Conservation (phyloP, 2,888 invertebrate genomes). For the Rotaria sp. region DNA sequence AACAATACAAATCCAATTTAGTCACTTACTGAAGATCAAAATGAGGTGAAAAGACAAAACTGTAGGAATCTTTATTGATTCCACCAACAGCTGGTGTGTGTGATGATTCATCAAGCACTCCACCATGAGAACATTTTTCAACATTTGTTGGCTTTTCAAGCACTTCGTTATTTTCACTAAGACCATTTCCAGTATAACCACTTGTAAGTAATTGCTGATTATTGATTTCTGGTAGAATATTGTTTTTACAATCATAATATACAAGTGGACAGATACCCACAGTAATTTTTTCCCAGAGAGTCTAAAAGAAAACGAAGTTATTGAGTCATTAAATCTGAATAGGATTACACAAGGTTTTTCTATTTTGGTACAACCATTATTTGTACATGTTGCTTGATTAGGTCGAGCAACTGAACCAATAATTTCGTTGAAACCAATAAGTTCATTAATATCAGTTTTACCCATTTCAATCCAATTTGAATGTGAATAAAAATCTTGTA, state of each 20-base stretch:
- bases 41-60: constrained; percentile 39
- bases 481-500: constrained; percentile 40
- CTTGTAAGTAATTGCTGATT: constrained; percentile 1
- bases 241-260: constrained; percentile 34
- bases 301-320: neutral
- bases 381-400: constrained; percentile 28
- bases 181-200: constrained; percentile 27
- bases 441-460: constrained; percentile 18
- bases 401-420: constrained; percentile 10
- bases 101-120: constrained; percentile 43
- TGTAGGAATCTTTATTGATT: constrained; percentile 46
- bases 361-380: constrained; percentile 8
- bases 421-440: constrained; percentile 20
- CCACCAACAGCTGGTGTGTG: constrained; percentile 44
- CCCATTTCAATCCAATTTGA: constrained; percentile 40
- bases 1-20: too few relatives aligned
- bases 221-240: constrained; percentile 2
- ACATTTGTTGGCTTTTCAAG: constrained; percentile 27
- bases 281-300: neutral
- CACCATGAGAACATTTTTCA: constrained; percentile 46
- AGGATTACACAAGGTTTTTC: neutral
- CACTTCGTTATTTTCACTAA: neutral
- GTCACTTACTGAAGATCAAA: constrained; percentile 21
- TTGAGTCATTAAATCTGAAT: neutral
- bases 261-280: constrained; percentile 26